Evolutionary conservation across 2,888 invertebrate species (phyloP).

Genomic region (Synergus umbraculus): DNA sequence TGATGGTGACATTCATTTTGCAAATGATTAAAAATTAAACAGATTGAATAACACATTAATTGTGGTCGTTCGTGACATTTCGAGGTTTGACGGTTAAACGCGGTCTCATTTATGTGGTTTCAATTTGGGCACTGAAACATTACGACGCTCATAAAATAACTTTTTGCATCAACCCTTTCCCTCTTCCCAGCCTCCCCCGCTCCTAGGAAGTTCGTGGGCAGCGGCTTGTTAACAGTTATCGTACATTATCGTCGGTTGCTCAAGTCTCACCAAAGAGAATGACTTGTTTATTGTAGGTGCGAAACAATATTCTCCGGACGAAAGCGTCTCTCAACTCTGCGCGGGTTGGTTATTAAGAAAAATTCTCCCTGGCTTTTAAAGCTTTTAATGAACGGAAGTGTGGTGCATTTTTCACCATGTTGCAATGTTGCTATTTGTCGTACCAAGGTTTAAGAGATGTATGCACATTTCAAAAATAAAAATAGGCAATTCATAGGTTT

Average conservation of each 20-base stretch:
- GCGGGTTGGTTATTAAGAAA: conserved; percentile 7
- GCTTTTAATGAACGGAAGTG: neutral
- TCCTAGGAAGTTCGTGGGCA: conserved; percentile 28
- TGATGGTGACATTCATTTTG: neutral
- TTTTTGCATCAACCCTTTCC: neutral
- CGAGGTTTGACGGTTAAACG: neutral
- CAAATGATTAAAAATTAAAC: too few species aligned
- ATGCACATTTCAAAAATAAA: neutral
- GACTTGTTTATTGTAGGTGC: conserved; percentile 56
- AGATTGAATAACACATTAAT: too few species aligned
- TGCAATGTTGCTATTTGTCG: neutral
- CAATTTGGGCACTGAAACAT: conserved; percentile 2
- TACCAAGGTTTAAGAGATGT: neutral
- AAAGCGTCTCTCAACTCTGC: neutral
- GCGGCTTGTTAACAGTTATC: conserved; percentile 53
- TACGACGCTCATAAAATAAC: neutral
- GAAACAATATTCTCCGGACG: conserved; percentile 52
- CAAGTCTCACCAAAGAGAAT: conserved; percentile 31
- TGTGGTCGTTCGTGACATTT: neutral
- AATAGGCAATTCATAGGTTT: neutral
- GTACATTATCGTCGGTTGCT: conserved; percentile 47
- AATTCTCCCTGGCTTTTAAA: conserved; percentile 10
- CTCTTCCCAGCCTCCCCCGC: neutral
- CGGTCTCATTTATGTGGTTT: neutral
- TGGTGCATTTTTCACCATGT: neutral